These are phyloP conservation scores for Crepidodera aurea DNA, from an alignment of 2,888 invertebrate species.

Conservation along the genomic window DNA sequence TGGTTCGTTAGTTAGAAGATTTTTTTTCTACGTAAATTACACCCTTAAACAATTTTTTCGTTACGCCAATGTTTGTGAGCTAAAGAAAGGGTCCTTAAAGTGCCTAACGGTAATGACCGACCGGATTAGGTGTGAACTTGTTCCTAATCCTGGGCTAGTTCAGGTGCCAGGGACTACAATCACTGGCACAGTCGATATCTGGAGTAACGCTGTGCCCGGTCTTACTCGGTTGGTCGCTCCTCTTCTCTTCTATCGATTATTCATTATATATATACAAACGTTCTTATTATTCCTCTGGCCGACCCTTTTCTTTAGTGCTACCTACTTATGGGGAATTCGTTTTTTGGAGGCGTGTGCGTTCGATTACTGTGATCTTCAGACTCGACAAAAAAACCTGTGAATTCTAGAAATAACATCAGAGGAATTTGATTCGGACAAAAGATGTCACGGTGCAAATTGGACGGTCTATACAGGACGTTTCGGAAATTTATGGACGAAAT, in stretches of 20 bases:
- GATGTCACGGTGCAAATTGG: too few species aligned
- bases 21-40: too few species aligned
- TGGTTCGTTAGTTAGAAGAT: too few species aligned
- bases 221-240: constrained; percentile 41
- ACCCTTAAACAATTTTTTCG: too few species aligned
- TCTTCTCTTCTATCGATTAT: constrained; percentile 60
- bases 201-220: constrained; percentile 61
- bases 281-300: constrained; percentile 60
- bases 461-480: too few species aligned
- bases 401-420: too few species aligned
- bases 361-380: neutral
- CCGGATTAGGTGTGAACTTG: constrained; percentile 43
- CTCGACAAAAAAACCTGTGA: neutral
- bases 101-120: constrained; percentile 45
- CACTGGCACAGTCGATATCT: constrained; percentile 60
- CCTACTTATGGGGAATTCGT: constrained; percentile 45
- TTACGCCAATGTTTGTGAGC: neutral
- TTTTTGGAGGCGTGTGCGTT: constrained; percentile 1
- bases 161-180: constrained; percentile 57
- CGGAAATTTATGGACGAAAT: too few species aligned
- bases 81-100: constrained; percentile 19
- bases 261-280: constrained; percentile 63
- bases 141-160: constrained; percentile 47
- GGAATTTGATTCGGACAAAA: too few species aligned
- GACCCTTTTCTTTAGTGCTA: constrained; percentile 55